phyloP scores from a whole-genome alignment of 1,140 invertebrate genomes.

The Caenorhabditis remanei region DNA sequence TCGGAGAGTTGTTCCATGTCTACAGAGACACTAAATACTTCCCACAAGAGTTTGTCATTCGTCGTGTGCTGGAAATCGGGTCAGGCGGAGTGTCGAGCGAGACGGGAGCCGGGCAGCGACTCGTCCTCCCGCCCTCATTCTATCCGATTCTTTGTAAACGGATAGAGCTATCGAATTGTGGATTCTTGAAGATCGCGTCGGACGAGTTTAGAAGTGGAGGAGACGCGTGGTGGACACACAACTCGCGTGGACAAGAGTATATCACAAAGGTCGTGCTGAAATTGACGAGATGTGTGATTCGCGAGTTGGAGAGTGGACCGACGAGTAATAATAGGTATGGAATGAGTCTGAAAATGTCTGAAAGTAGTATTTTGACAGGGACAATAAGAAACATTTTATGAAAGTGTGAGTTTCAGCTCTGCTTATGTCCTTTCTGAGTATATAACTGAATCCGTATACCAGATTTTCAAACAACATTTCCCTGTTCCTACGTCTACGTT shows the following conservation, averaged over 20 bases:
- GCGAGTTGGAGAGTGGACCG: neutral
- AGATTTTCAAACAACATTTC: too few species aligned
- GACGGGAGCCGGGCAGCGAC: neutral
- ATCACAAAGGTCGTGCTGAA: constrained; percentile 30
- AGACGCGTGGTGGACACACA: constrained; percentile 43
- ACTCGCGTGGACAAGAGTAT: constrained; percentile 37
- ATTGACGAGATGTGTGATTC: constrained; percentile 7
- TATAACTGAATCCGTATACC: too few species aligned
- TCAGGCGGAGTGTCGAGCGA: neutral
- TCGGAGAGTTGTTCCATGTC: constrained; percentile 32
- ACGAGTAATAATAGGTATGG: neutral
- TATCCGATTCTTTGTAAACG: neutral
- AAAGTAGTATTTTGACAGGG: too few species aligned
- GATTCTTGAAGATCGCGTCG: neutral
- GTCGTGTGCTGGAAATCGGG: constrained; percentile 31
- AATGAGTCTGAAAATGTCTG: neutral
- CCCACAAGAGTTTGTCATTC: constrained; percentile 33
- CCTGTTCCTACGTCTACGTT: too few species aligned
- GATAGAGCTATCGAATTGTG: constrained; percentile 2
- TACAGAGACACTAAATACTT: constrained; percentile 58
- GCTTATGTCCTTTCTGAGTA: too few species aligned
- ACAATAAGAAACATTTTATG: too few species aligned
- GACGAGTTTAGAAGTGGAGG: constrained; percentile 24
- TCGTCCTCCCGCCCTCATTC: neutral
- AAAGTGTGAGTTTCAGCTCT: too few species aligned